Base-by-base conservation (phyloP, 2,888 invertebrate genomes). In the Rutpela maculata region DNA sequence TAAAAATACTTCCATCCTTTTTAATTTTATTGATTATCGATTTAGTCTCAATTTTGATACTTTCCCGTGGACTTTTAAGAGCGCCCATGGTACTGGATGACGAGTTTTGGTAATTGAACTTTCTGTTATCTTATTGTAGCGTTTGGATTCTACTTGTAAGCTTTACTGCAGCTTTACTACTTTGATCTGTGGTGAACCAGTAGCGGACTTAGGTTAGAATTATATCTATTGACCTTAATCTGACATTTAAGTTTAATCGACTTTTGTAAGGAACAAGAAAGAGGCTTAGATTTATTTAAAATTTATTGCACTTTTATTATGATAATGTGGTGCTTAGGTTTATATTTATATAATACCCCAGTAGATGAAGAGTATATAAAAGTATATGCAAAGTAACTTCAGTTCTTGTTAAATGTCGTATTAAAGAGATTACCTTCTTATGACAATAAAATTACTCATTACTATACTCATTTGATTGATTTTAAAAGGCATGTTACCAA, bases 211-310 rank as follows among this genome's bases (percentile, higher is more conserved):
- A 59, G 10, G 19, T 50, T 18, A 59, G 59, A 59, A 59, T 59
- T 59, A 59, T 59, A 22, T 59, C 50, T 50, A 50, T 4, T 50
- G 50, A 50, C 59, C 19, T 11, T 59, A 59, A 59, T 59, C 59
- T 22, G 59, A 59, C 59, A 15, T 59, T 22, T 59, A 19, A 59
- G 11, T 59, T 18, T 59, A 59, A 59, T 22, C 59, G 59, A 22
- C 22, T 59, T 22, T 22, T 19, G 59, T 22, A 22, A 18, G 59
- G 18, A 59, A 59, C 59, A 18, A 19, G 59, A 59, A 18, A 19
- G 22, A 59, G 59, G 59, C 19, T 59, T 59, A 59, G 5, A 18
- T 22, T 19, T 19, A 5, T 12, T 12, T 22, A 12, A 22, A 19
- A 59, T 59, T 59, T 59, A 59, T 59, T 59, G 22, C 59, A 19